Evolutionary conservation across 2,888 invertebrate species (phyloP).

Genomic region (Nebria brevicollis): DNA sequence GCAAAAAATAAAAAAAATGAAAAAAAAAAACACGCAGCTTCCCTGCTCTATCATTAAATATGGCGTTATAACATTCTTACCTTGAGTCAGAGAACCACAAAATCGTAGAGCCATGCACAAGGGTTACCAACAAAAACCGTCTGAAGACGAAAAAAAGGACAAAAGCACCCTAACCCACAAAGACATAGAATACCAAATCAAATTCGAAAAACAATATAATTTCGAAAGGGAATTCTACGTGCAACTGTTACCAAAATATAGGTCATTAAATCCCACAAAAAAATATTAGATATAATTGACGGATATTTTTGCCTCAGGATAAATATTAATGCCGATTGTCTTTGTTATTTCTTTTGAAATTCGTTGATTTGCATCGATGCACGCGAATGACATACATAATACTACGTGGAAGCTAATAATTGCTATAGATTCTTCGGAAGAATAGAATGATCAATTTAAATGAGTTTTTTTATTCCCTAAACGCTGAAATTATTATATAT

Average conservation of each 20-base stretch:
- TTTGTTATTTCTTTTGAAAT: conserved; percentile 25
- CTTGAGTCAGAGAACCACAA: conserved; percentile 38
- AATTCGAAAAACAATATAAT: conserved; percentile 46
- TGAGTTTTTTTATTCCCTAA: background rate
- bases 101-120: conserved; percentile 12
- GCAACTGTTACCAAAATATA: conserved; percentile 27
- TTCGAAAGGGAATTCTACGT: conserved; percentile 36
- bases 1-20: background rate
- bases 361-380: conserved; percentile 42
- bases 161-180: conserved; percentile 22
- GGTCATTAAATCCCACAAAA: conserved; percentile 37
- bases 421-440: background rate
- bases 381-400: conserved; percentile 26
- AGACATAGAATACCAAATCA: conserved; percentile 44
- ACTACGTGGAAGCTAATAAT: background rate
- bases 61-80: conserved; percentile 43
- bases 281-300: conserved; percentile 23
- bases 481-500: background rate
- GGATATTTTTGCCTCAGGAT: conserved; percentile 1
- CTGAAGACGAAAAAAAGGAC: background rate
- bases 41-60: conserved; percentile 43
- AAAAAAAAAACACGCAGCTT: background rate
- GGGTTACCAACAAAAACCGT: background rate
- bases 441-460: background rate
- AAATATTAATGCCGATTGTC: conserved; percentile 30